Conservation (phyloP, 2,797 vertebrate species). For the Xerus rutilus region DNA sequence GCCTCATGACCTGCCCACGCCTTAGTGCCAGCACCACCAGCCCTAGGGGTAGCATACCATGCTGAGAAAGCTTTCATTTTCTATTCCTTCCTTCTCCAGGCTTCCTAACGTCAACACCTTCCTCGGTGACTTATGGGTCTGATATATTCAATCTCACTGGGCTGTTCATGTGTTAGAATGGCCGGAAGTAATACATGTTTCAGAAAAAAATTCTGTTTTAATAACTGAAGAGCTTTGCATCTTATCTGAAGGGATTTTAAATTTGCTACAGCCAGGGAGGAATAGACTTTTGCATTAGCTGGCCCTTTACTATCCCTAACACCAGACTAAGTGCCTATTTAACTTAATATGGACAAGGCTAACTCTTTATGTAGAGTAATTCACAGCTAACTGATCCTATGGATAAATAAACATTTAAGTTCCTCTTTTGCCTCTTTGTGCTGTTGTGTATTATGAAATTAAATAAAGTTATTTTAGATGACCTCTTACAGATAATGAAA, state of each 20-base stretch:
- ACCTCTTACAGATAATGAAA: background rate
- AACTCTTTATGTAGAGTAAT: background rate
- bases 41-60: background rate
- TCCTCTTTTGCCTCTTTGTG: background rate
- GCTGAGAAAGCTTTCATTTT: background rate
- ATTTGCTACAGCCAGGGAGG: background rate
- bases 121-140: background rate
- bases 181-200: background rate
- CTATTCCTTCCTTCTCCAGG: background rate
- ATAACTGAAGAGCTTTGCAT: slow-evolving; percentile 25
- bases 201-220: slow-evolving; percentile 31
- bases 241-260: background rate
- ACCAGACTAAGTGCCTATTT: background rate
- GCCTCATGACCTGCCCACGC: background rate
- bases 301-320: background rate
- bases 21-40: accelerated
- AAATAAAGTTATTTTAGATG: slow-evolving; percentile 24
- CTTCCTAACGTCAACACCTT: background rate
- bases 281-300: background rate
- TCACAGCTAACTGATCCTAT: background rate
- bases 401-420: slow-evolving; percentile 1
- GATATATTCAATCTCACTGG: background rate
- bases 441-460: background rate
- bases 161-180: background rate
- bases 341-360: background rate